These are phyloP conservation scores for Apis dorsata DNA, from an alignment of 1,140 invertebrate species.

Conservation along the genomic window DNA sequence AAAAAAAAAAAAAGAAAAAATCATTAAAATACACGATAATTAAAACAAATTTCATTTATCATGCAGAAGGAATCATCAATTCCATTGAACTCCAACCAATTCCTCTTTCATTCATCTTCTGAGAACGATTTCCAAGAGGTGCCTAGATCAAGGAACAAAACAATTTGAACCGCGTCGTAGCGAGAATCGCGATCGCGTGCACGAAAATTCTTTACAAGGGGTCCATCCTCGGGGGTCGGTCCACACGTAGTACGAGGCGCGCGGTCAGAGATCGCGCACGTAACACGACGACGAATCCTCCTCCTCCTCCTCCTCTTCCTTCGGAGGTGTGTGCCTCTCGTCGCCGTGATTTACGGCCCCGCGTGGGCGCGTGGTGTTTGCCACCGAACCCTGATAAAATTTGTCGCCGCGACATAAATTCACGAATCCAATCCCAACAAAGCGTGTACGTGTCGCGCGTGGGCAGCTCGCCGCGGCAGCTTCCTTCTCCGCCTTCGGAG, in stretches of 20 bases:
- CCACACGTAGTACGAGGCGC: neutral
- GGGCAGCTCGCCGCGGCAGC: conserved; percentile 62
- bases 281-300: neutral
- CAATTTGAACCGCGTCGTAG: conserved; percentile 24
- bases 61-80: too few relatives aligned
- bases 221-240: neutral
- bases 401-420: conserved; percentile 79
- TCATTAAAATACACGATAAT: too few relatives aligned
- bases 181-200: conserved; percentile 27
- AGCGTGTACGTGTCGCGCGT: conserved; percentile 70
- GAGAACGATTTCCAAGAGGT: neutral
- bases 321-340: conserved; percentile 13
- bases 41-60: too few relatives aligned
- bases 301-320: too few relatives aligned
- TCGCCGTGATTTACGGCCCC: conserved; percentile 73
- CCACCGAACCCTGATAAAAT: conserved; percentile 80
- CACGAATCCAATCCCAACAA: conserved; percentile 74
- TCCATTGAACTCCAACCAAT: too few relatives aligned
- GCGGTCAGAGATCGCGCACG: conserved; percentile 29
- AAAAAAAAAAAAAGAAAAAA: too few relatives aligned
- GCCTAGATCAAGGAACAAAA: neutral
- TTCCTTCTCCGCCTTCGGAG: conserved; percentile 34
- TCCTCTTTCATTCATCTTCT: too few relatives aligned
- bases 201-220: conserved; percentile 40
- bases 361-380: conserved; percentile 78